These are phyloP conservation scores for Choloepus didactylus DNA, from an alignment of 2,797 vertebrate genomes.

Conservation along the genomic window DNA sequence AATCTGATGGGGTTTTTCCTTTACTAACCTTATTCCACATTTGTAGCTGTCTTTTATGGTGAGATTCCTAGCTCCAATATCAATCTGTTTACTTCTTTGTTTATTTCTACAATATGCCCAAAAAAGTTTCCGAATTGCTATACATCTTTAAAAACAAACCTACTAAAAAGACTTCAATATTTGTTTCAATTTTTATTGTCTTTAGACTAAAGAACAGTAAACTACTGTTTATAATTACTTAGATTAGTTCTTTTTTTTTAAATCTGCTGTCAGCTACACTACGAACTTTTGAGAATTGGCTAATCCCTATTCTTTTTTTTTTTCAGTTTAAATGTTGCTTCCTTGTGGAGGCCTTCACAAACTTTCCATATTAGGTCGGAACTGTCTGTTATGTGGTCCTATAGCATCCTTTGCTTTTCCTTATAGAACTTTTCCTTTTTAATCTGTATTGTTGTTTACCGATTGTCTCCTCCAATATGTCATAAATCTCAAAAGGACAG, in stretches of 20 bases:
- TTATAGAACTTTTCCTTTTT: not conserved
- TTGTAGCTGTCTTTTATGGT: not conserved
- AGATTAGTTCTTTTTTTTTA: not conserved
- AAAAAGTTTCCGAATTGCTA: constrained; percentile 22
- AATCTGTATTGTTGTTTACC: not conserved
- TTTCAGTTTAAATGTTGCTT: not conserved
- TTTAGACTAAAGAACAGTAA: not conserved
- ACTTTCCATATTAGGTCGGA: not conserved
- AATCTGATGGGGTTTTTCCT: not conserved
- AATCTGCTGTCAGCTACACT: not conserved
- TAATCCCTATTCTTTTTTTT: not conserved
- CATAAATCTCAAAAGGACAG: not conserved
- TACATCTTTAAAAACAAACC: not conserved
- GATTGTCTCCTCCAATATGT: not conserved
- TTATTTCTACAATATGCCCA: not conserved
- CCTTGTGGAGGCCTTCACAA: not conserved
- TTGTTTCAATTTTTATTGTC: constrained; percentile 12
- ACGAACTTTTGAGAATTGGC: not conserved
- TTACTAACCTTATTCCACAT: not conserved
- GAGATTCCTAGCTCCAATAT: not conserved
- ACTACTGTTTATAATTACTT: not conserved
- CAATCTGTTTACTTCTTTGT: not conserved
- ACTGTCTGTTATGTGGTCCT: not conserved
- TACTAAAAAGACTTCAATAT: not conserved
- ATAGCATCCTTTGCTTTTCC: not conserved